Evolutionary conservation across 2,797 vertebrate species (phyloP).

Genomic region (Propithecus deckenii): DNA sequence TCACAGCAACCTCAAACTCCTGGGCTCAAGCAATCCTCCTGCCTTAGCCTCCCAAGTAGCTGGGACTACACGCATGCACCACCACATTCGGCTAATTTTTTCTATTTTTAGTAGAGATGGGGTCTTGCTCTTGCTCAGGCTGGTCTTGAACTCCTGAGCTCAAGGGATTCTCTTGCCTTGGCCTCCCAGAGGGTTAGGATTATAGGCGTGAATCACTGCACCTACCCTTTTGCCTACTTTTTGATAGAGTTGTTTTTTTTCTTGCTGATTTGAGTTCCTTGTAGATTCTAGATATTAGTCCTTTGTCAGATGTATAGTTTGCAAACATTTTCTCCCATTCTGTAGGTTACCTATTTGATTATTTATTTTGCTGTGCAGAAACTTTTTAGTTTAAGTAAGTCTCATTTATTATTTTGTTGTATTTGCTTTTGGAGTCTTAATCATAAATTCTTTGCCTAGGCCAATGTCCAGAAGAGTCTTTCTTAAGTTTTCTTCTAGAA

Average conservation of each 20-base stretch:
- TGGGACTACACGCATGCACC: not conserved
- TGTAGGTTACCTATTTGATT: not conserved
- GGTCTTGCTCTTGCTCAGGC: not conserved
- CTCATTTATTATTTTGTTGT: not conserved
- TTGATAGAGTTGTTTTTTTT: not conserved
- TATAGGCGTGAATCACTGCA: not conserved
- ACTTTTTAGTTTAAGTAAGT: not conserved
- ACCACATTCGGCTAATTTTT: not conserved
- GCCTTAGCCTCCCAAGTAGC: not conserved
- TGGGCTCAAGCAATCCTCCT: not conserved
- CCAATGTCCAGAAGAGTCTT: not conserved
- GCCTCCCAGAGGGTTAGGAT: not conserved
- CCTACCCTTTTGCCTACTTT: not conserved
- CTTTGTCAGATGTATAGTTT: not conserved
- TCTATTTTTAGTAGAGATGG: not conserved
- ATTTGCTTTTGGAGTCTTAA: not conserved
- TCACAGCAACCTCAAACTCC: not conserved
- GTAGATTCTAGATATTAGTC: not conserved
- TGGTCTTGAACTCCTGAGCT: not conserved
- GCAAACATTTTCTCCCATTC: not conserved
- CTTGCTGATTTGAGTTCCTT: not conserved
- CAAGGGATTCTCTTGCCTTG: not conserved
- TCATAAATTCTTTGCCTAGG: not conserved
- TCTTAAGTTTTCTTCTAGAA: not conserved
- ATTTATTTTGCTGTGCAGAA: not conserved